phyloP scores from a whole-genome alignment of 2,888 invertebrate genomes.

The Eugnorisma glareosa region DNA sequence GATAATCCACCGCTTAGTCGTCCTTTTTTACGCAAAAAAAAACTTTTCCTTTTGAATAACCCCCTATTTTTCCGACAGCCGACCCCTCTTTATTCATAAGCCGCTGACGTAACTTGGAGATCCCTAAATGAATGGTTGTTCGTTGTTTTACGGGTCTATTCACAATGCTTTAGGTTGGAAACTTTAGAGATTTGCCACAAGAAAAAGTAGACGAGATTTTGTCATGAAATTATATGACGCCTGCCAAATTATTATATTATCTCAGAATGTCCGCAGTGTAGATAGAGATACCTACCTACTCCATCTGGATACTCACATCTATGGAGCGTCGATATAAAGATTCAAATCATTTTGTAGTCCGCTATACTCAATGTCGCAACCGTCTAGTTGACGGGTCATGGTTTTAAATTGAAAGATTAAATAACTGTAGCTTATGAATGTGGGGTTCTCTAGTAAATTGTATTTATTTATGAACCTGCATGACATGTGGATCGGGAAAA shows the following conservation, averaged over 20 bases:
- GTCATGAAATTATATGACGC: slow-evolving; percentile 79
- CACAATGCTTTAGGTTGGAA: slow-evolving; percentile 87
- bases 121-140: slow-evolving; percentile 90
- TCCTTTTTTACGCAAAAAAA: slow-evolving; percentile 84
- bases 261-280: slow-evolving; percentile 62
- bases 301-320: slow-evolving; percentile 57
- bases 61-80: slow-evolving; percentile 84
- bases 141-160: slow-evolving; percentile 90
- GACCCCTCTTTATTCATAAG: slow-evolving; percentile 89
- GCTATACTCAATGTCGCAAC: slow-evolving; percentile 47
- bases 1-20: slow-evolving; percentile 87
- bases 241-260: slow-evolving; percentile 77
- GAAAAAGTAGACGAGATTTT: slow-evolving; percentile 78
- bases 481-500: slow-evolving; percentile 39
- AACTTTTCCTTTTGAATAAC: slow-evolving; percentile 87
- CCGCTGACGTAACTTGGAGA: slow-evolving; percentile 88
- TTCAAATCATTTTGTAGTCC: slow-evolving; percentile 55
- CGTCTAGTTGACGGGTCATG: slow-evolving; percentile 57
- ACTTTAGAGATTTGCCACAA: slow-evolving; percentile 85
- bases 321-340: slow-evolving; percentile 51
- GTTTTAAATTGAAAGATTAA: slow-evolving; percentile 69
- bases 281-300: slow-evolving; percentile 56
- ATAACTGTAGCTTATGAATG: slow-evolving; percentile 63
- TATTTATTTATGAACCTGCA: slow-evolving; percentile 61
- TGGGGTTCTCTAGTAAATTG: slow-evolving; percentile 51